Conservation (phyloP, 2,888 invertebrate species). For the Scaptomyza polygonia region DNA sequence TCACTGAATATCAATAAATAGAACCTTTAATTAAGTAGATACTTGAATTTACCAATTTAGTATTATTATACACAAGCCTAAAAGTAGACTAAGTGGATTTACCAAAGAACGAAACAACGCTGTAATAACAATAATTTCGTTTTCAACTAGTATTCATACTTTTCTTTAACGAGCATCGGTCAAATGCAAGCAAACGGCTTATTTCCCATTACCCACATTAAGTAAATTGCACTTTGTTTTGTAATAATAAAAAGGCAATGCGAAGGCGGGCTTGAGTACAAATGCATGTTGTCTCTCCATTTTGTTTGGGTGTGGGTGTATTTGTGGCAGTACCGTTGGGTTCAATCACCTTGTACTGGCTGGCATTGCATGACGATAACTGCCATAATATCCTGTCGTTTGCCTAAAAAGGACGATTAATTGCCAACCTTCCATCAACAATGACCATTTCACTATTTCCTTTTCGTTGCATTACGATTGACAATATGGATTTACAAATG, state of each 20-base stretch:
- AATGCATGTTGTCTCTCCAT: constrained; percentile 22
- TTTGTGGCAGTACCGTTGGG: constrained; percentile 45
- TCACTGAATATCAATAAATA: too few relatives aligned
- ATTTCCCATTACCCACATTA: background rate
- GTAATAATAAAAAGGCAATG: constrained; percentile 27
- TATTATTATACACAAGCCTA: background rate
- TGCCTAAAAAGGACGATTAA: constrained; percentile 35
- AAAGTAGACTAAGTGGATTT: background rate
- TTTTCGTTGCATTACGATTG: background rate
- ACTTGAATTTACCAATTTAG: background rate
- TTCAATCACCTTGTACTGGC: constrained; percentile 65
- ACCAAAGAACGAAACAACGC: background rate
- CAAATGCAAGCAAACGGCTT: background rate
- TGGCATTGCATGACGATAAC: constrained; percentile 67
- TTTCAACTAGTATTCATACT: background rate
- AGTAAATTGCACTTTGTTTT: constrained; percentile 26
- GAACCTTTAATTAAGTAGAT: too few relatives aligned
- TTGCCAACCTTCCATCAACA: constrained; percentile 33
- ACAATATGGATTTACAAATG: constrained; percentile 2
- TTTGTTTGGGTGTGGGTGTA: background rate
- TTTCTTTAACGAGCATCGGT: background rate
- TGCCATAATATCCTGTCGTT: constrained; percentile 59
- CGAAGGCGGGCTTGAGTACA: constrained; percentile 16
- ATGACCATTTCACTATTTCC: constrained; percentile 23
- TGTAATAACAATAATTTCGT: background rate